Evolutionary conservation across 37 sponge, comb jelly and placozoan species (phyloP), one percentile per base, ranked within the genome.

Genomic region (Mnemiopsis leidyi): DNA sequence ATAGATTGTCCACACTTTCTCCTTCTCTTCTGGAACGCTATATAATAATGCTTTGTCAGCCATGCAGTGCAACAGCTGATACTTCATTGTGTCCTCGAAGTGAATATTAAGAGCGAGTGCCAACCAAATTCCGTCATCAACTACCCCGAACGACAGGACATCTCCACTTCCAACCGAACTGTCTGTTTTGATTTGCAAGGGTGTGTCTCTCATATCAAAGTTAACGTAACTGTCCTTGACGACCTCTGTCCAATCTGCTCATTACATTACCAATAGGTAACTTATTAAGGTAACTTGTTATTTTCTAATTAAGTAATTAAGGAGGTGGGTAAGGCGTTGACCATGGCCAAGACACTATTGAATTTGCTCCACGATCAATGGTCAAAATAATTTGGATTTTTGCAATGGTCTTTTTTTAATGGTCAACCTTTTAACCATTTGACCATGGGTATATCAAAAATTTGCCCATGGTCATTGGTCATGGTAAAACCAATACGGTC

Each of bases 1-100:
- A 36, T 21, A 31, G 26, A 77, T 77, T 32, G 79, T 77, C 79
- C 79, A 77, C 1, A 77, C 79, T 77, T 32, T 28, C 1, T 77
- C 79, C 5, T 1, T 77, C 20, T 13, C 36, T 13, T 21, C 79
- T 5, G 79, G 79, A 77, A 77, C 79, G 79, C 33, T 33, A 36
- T 13, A 34, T 3, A 77, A 1, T 77, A 3, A 20, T 26, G 35
- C 33, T 20, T 77, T 77, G 35, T 1, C 18, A 21, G 1, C 36
- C 32, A 16, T 31, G 79, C 79, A 77, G 33, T 36, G 1, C 9
- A 1, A 1, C 32, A 77, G 18, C 36, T 32, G 1, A 77, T 77
- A 77, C 35, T 77, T 1, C 35, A 77, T 77, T 2, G 79, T 3
- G 36, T 77, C n/a, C n/a, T n/a, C n/a, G n/a, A n/a, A n/a, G n/a